Conservation (phyloP, 2,797 vertebrate species). For the Sebastolobus alascanus region DNA sequence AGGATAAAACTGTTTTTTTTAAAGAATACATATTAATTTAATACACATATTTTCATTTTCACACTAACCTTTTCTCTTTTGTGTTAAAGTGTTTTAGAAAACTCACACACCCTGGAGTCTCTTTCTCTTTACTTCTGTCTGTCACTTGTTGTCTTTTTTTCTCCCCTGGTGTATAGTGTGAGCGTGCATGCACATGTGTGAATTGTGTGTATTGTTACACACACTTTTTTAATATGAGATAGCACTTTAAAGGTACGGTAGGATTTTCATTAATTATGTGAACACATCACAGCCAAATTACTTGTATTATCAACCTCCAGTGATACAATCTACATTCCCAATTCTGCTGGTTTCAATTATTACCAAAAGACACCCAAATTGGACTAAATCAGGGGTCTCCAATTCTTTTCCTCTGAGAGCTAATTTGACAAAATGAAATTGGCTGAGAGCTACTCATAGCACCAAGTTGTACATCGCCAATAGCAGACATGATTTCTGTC, state of each 20-base stretch:
- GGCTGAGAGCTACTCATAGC: too few species aligned
- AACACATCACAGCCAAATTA: conserved; percentile 35
- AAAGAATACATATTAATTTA: conserved; percentile 28
- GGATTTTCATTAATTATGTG: conserved; percentile 44
- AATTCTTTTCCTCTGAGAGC: too few species aligned
- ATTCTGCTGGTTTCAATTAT: background rate
- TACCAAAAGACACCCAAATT: background rate
- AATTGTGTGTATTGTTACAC: conserved; percentile 31
- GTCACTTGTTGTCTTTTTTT: conserved; percentile 20
- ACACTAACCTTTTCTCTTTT: conserved; percentile 62
- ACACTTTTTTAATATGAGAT: conserved; percentile 39
- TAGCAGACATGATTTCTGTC: too few species aligned
- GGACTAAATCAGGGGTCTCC: background rate
- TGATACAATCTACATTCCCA: background rate
- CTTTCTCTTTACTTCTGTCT: conserved; percentile 35
- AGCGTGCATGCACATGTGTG: conserved; percentile 53
- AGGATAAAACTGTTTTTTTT: conserved; percentile 4
- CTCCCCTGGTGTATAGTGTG: conserved; percentile 44
- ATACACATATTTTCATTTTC: conserved; percentile 45
- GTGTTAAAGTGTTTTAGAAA: conserved; percentile 57
- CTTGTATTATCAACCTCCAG: background rate
- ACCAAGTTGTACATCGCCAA: too few species aligned
- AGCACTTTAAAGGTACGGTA: conserved; percentile 59
- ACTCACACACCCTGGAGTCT: conserved; percentile 29
- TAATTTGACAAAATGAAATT: too few species aligned